Evolutionary conservation across 2,888 invertebrate genomes (phyloP).

Genomic region (Podabrus alpinus): DNA sequence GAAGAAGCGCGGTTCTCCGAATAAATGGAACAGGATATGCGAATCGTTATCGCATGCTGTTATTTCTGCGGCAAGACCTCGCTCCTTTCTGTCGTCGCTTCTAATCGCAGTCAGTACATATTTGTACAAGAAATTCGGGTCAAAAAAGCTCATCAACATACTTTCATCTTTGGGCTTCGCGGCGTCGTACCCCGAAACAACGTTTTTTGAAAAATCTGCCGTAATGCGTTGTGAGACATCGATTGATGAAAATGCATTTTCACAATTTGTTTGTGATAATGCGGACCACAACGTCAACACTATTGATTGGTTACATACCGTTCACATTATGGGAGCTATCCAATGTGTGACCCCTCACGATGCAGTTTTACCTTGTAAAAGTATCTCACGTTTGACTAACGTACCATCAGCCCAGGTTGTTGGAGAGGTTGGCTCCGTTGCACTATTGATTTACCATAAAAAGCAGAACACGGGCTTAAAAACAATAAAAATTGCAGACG

Average conservation of each 20-base stretch:
- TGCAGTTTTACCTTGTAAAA: conserved; percentile 24
- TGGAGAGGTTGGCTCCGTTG: conserved; percentile 5
- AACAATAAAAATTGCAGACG: conserved; percentile 29
- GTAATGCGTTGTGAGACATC: conserved; percentile 14
- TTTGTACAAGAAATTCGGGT: conserved; percentile 34
- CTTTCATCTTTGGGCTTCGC: conserved; percentile 31
- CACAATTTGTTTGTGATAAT: conserved; percentile 30
- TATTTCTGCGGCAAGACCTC: too few species aligned
- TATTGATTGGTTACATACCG: conserved; percentile 26
- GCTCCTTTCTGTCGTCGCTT: too few species aligned
- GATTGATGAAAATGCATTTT: conserved; percentile 27
- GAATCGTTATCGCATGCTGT: too few species aligned
- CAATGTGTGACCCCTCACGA: conserved; percentile 26
- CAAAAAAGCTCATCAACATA: conserved; percentile 27
- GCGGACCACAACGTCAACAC: conserved; percentile 32
- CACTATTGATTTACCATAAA: conserved; percentile 15
- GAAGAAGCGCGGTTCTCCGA: too few species aligned
- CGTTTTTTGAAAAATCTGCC: conserved; percentile 28
- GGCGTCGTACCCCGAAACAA: conserved; percentile 28
- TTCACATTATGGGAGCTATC: conserved; percentile 30
- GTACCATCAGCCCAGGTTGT: conserved; percentile 25
- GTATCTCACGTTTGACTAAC: conserved; percentile 20
- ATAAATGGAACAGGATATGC: too few species aligned
- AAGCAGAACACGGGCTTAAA: conserved; percentile 29
- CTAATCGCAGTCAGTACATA: too few species aligned